Evolutionary conservation across 2,797 vertebrate genomes (phyloP).

Genomic region (Anabas testudineus): DNA sequence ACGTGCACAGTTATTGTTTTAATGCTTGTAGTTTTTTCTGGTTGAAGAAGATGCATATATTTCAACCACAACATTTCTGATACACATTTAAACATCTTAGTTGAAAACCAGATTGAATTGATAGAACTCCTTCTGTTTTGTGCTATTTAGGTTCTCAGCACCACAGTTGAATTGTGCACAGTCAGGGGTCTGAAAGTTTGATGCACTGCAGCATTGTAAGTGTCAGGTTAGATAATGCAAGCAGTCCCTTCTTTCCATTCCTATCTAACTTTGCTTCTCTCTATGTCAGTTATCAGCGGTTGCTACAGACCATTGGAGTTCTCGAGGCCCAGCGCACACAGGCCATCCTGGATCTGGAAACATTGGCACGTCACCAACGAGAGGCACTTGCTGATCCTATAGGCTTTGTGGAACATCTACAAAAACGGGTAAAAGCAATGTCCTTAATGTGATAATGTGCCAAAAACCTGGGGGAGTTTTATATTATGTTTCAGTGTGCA

Average conservation of each 20-base stretch:
- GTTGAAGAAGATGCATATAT: constrained; percentile 2
- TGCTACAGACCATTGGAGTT: constrained; percentile 98
- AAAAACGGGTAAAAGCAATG: constrained; percentile 91
- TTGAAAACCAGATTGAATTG: constrained; percentile 27
- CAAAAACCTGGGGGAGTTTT: background rate
- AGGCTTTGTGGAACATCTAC: constrained; percentile 96
- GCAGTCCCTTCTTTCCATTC: constrained; percentile 28
- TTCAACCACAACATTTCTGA: background rate
- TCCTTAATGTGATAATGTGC: constrained; percentile 5
- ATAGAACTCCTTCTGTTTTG: constrained; percentile 19
- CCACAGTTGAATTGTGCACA: constrained; percentile 64
- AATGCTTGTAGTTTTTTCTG: background rate
- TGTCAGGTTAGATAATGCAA: constrained; percentile 72
- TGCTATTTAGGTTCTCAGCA: constrained; percentile 37
- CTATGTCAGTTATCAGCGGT: constrained; percentile 94
- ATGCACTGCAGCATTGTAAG: constrained; percentile 64
- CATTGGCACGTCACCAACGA: constrained; percentile 91
- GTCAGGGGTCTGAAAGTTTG: constrained; percentile 57
- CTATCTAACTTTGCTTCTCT: constrained; percentile 51
- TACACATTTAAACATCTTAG: constrained; percentile 4
- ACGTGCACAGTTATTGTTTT: background rate
- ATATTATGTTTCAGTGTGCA: background rate
- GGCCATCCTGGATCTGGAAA: constrained; percentile 97
- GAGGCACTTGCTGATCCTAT: constrained; percentile 93
- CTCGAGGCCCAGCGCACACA: constrained; percentile 98